Conservation (phyloP, 1,140 invertebrate species). For the Leguminivora glycinivorella region DNA sequence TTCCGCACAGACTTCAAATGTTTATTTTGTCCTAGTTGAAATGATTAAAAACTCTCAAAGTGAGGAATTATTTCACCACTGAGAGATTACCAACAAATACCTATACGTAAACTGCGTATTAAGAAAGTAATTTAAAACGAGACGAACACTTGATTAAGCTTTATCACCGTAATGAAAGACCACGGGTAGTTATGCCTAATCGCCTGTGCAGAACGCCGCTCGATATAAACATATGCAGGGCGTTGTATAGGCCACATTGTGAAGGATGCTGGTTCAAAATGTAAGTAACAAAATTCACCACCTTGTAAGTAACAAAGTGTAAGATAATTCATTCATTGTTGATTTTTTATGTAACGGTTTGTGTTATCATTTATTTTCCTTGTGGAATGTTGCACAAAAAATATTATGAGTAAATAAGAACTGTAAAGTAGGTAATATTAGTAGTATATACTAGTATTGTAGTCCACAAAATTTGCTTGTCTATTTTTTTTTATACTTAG, state of each 20-base stretch:
- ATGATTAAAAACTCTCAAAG: too few species aligned
- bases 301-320: background rate
- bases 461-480: too few species aligned
- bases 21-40: too few species aligned
- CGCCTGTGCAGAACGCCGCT: background rate
- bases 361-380: too few species aligned
- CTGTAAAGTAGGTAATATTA: too few species aligned
- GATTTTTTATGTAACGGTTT: background rate
- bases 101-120: background rate
- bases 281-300: background rate
- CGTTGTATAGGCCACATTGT: background rate
- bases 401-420: too few species aligned
- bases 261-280: background rate
- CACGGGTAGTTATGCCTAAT: constrained; percentile 14
- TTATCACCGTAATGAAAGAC: background rate
- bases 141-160: constrained; percentile 6
- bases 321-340: background rate
- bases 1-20: too few species aligned
- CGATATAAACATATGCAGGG: background rate
- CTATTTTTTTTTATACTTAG: too few species aligned
- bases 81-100: background rate
- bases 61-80: background rate
- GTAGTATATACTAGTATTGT: too few species aligned
- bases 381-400: too few species aligned
- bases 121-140: background rate